Evolutionary conservation across 2,113 vertebrate genomes (phyloP), one percentile per base, ranked within the genome.

Genomic region (Otus sunia): DNA sequence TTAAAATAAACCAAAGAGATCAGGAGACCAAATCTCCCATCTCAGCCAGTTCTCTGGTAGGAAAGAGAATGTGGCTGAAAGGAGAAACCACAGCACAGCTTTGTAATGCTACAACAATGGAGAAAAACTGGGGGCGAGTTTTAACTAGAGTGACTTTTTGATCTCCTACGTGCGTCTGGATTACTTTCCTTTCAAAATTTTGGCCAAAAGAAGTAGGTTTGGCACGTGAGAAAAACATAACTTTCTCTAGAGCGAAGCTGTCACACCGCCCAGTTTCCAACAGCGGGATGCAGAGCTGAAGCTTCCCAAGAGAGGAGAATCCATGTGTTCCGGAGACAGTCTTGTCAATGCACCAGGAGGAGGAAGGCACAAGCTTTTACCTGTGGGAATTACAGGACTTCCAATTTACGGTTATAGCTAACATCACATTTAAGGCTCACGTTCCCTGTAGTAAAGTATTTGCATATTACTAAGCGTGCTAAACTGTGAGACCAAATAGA

Each of bases 141-240:
- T 60, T 55, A 9, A 52, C 10, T 37, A 17, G 23, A 68, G 34
- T 3, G 29, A 59, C 68, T 71, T 64, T 60, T 63, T n/a, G 7
- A 73, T 73, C 59, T 43, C 53, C 66, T 19, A n/a, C 15, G 58
- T 15, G 41, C 75, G 71, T 55, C 67, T 39, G 71, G 77, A 37
- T 32, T n/a, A 39, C 56, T 56, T 67, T 43, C 45, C 71, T 76
- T 77, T 66, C 81, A 84, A 72, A n/a, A 52, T 45, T 53, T 62
- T n/a, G 47, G 94, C 93, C 85, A 91, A 92, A 76, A 96, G 80
- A 77, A 94, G 97, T 64, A 96, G 79, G 62, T 97, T 93, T 96
- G 94, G 91, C 85, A 92, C 50, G 68, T 34, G 36, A 88, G 74
- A 88, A 92, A 60, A 83, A 67, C 39, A 15, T 30, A 67, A 86